A percentile compares a stretch with the other conserved stretches of the same genome.
Evolutionary conservation across 2,797 vertebrate species (phyloP).

Genomic region (Choloepus didactylus): DNA sequence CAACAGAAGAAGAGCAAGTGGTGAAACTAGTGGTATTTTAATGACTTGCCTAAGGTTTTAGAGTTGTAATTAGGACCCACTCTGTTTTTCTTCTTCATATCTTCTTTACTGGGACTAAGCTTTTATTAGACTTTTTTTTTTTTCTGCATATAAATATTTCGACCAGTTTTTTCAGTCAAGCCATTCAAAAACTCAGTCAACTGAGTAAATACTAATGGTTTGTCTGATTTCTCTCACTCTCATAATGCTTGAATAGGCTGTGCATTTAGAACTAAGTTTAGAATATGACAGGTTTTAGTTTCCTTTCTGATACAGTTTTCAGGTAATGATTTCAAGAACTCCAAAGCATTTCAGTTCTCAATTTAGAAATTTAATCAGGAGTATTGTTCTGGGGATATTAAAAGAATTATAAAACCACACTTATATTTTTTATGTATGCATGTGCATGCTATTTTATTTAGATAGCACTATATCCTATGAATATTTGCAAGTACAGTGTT

Average conservation of each 20-base stretch:
- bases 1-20: background rate
- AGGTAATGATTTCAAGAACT: slow-evolving; percentile 22
- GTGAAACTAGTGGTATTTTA: background rate
- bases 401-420: background rate
- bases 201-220: background rate
- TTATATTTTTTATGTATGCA: background rate
- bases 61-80: background rate
- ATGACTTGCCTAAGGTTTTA: background rate
- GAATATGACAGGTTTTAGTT: background rate
- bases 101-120: background rate
- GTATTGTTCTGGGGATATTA: background rate
- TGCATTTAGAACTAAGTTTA: slow-evolving; percentile 23
- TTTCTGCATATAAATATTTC: background rate
- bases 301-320: background rate
- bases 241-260: background rate
- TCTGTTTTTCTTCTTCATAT: background rate
- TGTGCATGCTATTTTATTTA: background rate
- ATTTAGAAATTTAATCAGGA: slow-evolving; percentile 42
- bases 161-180: background rate
- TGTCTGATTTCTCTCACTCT: background rate
- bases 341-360: background rate
- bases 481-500: background rate
- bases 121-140: background rate
- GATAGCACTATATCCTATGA: background rate
- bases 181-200: background rate